Evolutionary conservation across 2,797 vertebrate genomes (phyloP).

Genomic region (Otolemur crassicaudatus): DNA sequence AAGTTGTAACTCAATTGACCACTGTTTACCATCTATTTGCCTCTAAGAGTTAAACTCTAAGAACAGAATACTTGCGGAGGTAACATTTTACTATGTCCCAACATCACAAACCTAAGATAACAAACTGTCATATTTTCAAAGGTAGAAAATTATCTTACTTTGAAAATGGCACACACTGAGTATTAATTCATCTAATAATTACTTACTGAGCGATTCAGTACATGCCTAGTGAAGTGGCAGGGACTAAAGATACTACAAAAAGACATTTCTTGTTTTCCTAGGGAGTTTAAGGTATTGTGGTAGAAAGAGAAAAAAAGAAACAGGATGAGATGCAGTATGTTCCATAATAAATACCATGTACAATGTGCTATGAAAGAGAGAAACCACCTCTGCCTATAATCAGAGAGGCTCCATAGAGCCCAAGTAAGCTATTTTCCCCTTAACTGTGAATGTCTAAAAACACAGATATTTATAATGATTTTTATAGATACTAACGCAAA

Average conservation of each 20-base stretch:
- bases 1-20: neutral
- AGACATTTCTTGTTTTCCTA: neutral
- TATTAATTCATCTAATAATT: constrained; percentile 1
- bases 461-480: neutral
- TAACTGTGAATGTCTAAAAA: constrained; percentile 6
- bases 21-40: neutral
- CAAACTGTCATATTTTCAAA: constrained; percentile 36
- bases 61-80: neutral
- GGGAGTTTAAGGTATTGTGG: neutral
- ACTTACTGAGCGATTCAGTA: constrained; percentile 28
- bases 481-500: neutral
- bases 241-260: neutral
- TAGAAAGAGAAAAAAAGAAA: neutral
- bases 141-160: neutral
- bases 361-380: neutral
- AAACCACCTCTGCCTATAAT: neutral
- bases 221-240: neutral
- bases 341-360: neutral
- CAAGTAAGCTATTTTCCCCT: neutral
- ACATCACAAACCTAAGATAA: neutral
- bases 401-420: neutral
- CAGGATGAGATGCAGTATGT: neutral
- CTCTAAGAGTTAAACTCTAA: constrained; percentile 31
- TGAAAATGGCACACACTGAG: constrained; percentile 12
- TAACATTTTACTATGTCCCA: neutral